phyloP scores from a whole-genome alignment of 1,140 invertebrate species.

The Tyrophagus putrescentiae region DNA sequence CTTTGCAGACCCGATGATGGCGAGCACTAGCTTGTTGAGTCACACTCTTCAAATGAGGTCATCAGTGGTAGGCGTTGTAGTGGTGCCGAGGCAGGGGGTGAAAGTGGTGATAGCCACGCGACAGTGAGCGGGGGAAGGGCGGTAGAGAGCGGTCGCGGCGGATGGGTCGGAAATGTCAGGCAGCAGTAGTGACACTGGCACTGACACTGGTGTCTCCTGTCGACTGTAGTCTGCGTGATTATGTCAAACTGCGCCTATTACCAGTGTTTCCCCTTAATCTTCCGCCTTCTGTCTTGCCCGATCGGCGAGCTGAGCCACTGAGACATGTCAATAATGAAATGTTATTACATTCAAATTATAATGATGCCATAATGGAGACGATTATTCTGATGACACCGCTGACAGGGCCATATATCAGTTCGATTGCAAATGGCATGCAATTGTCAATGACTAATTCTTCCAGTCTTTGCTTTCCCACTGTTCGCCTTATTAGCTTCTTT shows the following conservation, averaged over 20 bases:
- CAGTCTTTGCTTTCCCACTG: not conserved
- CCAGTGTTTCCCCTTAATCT: slow-evolving; percentile 1
- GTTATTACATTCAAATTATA: slow-evolving; percentile 15
- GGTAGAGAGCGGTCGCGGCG: too few species aligned
- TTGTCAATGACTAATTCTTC: slow-evolving; percentile 13
- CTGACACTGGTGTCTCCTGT: too few species aligned
- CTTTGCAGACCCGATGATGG: too few species aligned
- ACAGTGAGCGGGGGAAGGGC: too few species aligned
- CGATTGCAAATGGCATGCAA: slow-evolving; percentile 14
- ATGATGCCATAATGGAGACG: slow-evolving; percentile 11
- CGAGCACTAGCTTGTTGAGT: too few species aligned
- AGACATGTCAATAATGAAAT: slow-evolving; percentile 12
- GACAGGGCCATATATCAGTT: not conserved
- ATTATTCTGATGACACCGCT: slow-evolving; percentile 6
- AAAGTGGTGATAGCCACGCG: too few species aligned
- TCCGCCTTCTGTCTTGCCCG: slow-evolving; percentile 1
- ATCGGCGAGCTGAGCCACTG: too few species aligned
- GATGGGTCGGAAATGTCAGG: slow-evolving; percentile 4
- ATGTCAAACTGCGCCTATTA: slow-evolving; percentile 11
- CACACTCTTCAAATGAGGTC: too few species aligned
- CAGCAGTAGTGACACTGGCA: not conserved
- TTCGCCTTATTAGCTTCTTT: slow-evolving; percentile 1
- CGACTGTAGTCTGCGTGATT: too few species aligned
- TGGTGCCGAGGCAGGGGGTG: too few species aligned
- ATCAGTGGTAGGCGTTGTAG: too few species aligned